Evolutionary conservation across 2,888 invertebrate species (phyloP), one percentile per base, ranked within the genome.

Genomic region (Helleia helle): DNA sequence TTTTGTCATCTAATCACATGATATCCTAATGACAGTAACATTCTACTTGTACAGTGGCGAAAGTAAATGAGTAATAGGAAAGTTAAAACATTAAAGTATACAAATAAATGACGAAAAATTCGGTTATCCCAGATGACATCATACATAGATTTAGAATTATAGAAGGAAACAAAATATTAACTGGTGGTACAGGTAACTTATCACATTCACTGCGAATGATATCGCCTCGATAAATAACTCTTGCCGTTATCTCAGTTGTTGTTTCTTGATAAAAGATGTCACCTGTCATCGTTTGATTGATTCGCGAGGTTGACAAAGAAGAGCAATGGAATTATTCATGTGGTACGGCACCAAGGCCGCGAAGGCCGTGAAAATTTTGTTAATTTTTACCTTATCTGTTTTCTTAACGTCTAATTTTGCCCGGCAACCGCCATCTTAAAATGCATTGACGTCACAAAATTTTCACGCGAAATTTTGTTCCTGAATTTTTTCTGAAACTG

Each of bases 281-380:
- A 55, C 55, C 51, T 69, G 73, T 69, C 75, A 49, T 41, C 45
- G 28, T 49, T 40, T 75, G 81, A 81, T 79, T 75, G 80, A 81
- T 81, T 62, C 50, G 50, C 56, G 62, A 69, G 70, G 72, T 52
- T 59, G 59, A 49, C 55, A 51, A 40, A 12, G 41, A 45, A 41
- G 48, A 49, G 43, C 38, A 55, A 55, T 71, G 73, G 74, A 76
- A 74, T 65, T 59, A 57, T 61, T 70, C 68, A 46, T 71, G 70
- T 68, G 66, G 62, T 46, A 43, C 43, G 29, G 26, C 46, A 24
- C 42, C 49, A 52, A 50, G 52, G 53, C 42, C 49, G 37, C 18
- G 39, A 42, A 24, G 47, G 34, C 48, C 46, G 41, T 46, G 40
- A 44, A 52, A 42, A 43, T 43, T 36, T 12, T 17, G n/a, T 12